Evolutionary conservation across 2,113 vertebrate genomes (phyloP).

Genomic region (Gulo gulo): DNA sequence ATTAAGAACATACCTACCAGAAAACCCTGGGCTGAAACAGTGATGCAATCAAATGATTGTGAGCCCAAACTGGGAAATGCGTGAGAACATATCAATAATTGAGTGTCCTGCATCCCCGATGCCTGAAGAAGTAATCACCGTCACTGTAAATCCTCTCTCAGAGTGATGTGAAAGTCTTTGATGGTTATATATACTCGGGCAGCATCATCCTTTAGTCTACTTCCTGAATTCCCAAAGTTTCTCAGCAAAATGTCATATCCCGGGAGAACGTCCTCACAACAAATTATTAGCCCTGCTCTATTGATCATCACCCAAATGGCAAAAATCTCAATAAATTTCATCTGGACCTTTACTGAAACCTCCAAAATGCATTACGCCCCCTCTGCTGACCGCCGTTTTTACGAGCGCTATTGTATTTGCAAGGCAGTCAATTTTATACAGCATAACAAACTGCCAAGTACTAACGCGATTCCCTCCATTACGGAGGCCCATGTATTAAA

Average conservation of each 20-base stretch:
- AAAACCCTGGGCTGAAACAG: slow-evolving; percentile 2
- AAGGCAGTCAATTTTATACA: slow-evolving; percentile 87
- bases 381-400: slow-evolving; percentile 86
- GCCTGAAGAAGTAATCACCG: slow-evolving; percentile 71
- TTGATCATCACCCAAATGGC: slow-evolving; percentile 87
- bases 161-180: slow-evolving; percentile 66
- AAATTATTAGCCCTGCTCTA: slow-evolving; percentile 86
- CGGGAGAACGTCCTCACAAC: slow-evolving; percentile 79
- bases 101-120: neutral
- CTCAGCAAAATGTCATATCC: slow-evolving; percentile 86
- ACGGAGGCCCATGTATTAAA: slow-evolving; percentile 86
- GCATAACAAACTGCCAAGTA: slow-evolving; percentile 87
- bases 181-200: neutral
- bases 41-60: neutral
- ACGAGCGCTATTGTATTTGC: slow-evolving; percentile 88
- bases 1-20: neutral
- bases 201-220: slow-evolving; percentile 64
- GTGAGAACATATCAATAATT: slow-evolving; percentile 62
- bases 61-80: neutral
- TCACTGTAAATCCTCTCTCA: slow-evolving; percentile 60
- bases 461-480: slow-evolving; percentile 89
- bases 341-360: slow-evolving; percentile 85
- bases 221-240: slow-evolving; percentile 82
- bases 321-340: slow-evolving; percentile 88
- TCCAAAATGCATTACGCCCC: slow-evolving; percentile 86